A percentile compares a stretch with the other conserved stretches of the same genome.
Conservation (phyloP, 2,113 vertebrate genomes). For the Hippocampus abdominalis region DNA sequence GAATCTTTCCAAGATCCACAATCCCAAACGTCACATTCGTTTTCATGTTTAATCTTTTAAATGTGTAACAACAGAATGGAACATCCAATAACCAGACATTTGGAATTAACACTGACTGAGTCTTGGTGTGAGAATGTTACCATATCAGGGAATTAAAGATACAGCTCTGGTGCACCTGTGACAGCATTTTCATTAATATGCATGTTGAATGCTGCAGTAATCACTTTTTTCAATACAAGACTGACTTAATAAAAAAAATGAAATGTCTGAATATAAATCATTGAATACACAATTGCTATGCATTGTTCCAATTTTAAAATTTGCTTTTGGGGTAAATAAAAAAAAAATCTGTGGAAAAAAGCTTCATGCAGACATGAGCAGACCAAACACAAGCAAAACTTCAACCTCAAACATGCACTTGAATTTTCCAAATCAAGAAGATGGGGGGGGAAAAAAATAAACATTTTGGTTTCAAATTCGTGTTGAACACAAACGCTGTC, state of each 20-base stretch:
- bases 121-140: not conserved
- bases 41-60: not conserved
- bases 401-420: not conserved
- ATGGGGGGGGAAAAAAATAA: not conserved
- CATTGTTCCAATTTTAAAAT: not conserved
- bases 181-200: not conserved
- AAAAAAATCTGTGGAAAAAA: not conserved
- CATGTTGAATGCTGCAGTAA: not conserved
- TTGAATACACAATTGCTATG: not conserved
- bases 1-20: not conserved
- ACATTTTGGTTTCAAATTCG: not conserved
- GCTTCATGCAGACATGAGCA: not conserved
- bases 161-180: not conserved
- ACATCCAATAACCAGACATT: not conserved
- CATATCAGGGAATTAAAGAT: not conserved
- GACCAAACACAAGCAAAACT: not conserved
- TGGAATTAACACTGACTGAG: not conserved
- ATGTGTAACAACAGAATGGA: constrained; percentile 2
- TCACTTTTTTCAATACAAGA: not conserved
- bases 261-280: not conserved
- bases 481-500: constrained; percentile 34
- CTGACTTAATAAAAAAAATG: not conserved
- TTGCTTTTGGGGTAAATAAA: not conserved
- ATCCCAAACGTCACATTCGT: not conserved
- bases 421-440: not conserved